Evolutionary conservation across 2,888 invertebrate species (phyloP).

Genomic region (Dryobota labecula): DNA sequence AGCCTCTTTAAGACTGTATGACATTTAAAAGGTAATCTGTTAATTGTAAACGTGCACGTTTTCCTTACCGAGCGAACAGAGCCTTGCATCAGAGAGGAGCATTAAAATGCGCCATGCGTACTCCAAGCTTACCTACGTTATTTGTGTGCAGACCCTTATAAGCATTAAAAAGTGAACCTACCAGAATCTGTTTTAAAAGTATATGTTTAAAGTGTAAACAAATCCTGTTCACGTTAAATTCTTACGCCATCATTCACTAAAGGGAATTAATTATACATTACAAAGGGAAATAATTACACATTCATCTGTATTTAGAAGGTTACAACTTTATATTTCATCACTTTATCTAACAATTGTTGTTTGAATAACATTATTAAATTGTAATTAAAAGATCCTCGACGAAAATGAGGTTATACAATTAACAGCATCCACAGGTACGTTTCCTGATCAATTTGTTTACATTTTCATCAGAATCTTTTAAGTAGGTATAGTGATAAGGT

Average conservation of each 20-base stretch:
- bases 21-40: constrained; percentile 25
- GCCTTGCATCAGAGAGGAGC: constrained; percentile 36
- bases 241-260: neutral
- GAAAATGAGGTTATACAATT: neutral
- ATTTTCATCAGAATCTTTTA: neutral
- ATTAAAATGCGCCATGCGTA: constrained; percentile 50
- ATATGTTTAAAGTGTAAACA: neutral
- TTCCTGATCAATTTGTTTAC: neutral
- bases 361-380: neutral
- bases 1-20: neutral
- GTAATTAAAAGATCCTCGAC: no score
- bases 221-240: neutral
- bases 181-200: neutral
- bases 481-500: no score
- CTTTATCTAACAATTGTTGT: neutral
- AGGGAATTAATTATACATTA: neutral
- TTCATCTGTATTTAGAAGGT: no score
- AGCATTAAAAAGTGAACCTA: constrained; percentile 4
- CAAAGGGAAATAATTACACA: neutral
- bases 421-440: neutral
- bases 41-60: constrained; percentile 13
- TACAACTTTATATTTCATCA: neutral
- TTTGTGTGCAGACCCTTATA: constrained; percentile 28
- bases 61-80: constrained; percentile 24
- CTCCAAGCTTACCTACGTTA: constrained; percentile 14